Evolutionary conservation across 2,888 invertebrate species (phyloP).

Genomic region (Amblyjoppa fuscipennis): DNA sequence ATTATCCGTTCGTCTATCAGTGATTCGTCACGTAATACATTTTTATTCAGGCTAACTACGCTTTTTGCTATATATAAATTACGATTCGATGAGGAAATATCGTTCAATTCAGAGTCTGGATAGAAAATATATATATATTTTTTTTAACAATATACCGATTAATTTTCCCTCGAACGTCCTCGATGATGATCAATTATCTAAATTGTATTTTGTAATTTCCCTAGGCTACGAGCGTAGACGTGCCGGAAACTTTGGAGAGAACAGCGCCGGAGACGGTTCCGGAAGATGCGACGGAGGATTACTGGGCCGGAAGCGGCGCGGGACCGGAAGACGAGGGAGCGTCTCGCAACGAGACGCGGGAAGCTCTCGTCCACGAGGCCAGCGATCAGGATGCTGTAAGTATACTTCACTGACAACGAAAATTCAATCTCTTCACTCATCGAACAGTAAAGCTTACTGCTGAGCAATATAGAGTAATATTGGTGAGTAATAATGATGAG

Average conservation of each 20-base stretch:
- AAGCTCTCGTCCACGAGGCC: slow-evolving; percentile 91
- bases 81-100: too few relatives aligned
- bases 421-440: background rate
- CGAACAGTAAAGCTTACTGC: too few relatives aligned
- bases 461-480: too few relatives aligned
- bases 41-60: too few relatives aligned
- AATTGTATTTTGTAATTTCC: background rate
- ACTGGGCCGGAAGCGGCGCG: slow-evolving; percentile 84
- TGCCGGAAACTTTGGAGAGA: slow-evolving; percentile 75
- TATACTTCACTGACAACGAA: background rate
- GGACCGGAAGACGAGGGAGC: slow-evolving; percentile 80
- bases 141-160: too few relatives aligned
- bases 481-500: too few relatives aligned
- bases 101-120: too few relatives aligned
- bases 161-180: too few relatives aligned
- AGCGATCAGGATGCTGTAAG: slow-evolving; percentile 88
- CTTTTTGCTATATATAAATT: too few relatives aligned
- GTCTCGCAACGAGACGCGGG: slow-evolving; percentile 89
- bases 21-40: too few relatives aligned
- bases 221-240: slow-evolving; percentile 77
- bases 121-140: too few relatives aligned
- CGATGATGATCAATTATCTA: background rate
- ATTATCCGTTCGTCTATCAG: background rate
- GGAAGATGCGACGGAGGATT: slow-evolving; percentile 83
- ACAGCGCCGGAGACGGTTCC: slow-evolving; percentile 76